Base-by-base conservation (phyloP, 2,888 invertebrate genomes). In the Philopedon plagiatum region DNA sequence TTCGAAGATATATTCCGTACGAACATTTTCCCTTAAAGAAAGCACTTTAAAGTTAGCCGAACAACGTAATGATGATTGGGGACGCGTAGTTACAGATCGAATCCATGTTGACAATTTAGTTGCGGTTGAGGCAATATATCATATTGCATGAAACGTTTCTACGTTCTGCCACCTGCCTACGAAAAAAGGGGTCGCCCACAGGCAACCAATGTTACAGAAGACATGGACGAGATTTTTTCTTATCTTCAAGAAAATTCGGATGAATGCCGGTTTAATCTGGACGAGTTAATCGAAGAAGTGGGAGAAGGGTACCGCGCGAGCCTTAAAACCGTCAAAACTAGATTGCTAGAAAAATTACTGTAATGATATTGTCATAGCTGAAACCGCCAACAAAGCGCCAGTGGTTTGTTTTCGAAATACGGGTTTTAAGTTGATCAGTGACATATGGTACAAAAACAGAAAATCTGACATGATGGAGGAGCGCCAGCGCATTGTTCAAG, bases 241-340 rank as follows among this genome's bases (percentile, higher is more conserved):
- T 76, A 65, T 60, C 67, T 76, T 13, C 58, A 39, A 8, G 67
- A 75, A 26, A 76, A 75, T 44, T 56, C 62, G 11, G 73, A 75
- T 11, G 75, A 78, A 71, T 77, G 75, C 72, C 76, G 77, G 58
- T 78, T 77, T 64, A 70, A 62, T n/a, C 39, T 78, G 0, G 67
- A 75, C 11, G 73, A 76, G 26, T 49, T 78, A 8, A 75, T 73
- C 70, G 46, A 21, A 49, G 26, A 73, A 65, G 65, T 75, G 29
- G 18, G 64, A 29, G 74, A 67, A 15, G 71, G 54, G 1, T 68
- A 54, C 21, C 46, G 62, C 18, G 63, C 67, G 1, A 37, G 65
- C 39, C 19, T 23, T 39, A 68, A 51, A 29, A 67, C 67, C 9
- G 51, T 73, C 4, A 69, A 73, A 58, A 51, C 72, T 11, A 49